Conservation (phyloP, 2,888 invertebrate genomes). For the Cyaniris semiargus region DNA sequence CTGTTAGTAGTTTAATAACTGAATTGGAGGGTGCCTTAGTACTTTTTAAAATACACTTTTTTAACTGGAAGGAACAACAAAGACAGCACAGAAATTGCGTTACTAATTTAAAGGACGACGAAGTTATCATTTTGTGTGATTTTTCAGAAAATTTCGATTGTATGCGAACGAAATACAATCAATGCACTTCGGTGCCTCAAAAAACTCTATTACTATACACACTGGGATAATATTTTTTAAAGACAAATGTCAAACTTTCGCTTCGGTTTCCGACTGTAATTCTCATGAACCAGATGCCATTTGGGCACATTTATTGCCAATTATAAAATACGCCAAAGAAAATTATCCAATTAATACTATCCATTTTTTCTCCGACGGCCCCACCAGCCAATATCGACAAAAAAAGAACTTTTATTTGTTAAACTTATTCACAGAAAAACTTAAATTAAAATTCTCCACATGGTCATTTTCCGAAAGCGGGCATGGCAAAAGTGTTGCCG, state of each 20-base stretch:
- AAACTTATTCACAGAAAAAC: slow-evolving; percentile 30
- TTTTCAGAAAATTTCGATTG: slow-evolving; percentile 3
- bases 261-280: slow-evolving; percentile 2
- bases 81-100: slow-evolving; percentile 1
- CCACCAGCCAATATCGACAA: slow-evolving; percentile 35
- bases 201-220: slow-evolving; percentile 15
- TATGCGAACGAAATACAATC: slow-evolving; percentile 6
- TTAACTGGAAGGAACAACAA: slow-evolving; percentile 18
- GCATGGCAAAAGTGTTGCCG: slow-evolving; percentile 38
- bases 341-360: slow-evolving; percentile 19
- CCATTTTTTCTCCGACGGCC: slow-evolving; percentile 37
- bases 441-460: slow-evolving; percentile 21
- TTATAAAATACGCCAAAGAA: slow-evolving; percentile 22
- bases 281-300: slow-evolving; percentile 10
- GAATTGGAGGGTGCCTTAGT: slow-evolving; percentile 4
- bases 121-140: neutral
- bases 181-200: slow-evolving; percentile 11
- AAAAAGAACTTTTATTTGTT: slow-evolving; percentile 37
- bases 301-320: slow-evolving; percentile 4
- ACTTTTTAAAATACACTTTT: slow-evolving; percentile 20
- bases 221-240: neutral
- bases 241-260: slow-evolving; percentile 5
- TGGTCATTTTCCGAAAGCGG: slow-evolving; percentile 34
- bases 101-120: neutral
- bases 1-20: slow-evolving; percentile 5